Evolutionary conservation across 2,888 invertebrate genomes (phyloP), one percentile per base, ranked within the genome.

Genomic region (Leucozona laternaria): DNA sequence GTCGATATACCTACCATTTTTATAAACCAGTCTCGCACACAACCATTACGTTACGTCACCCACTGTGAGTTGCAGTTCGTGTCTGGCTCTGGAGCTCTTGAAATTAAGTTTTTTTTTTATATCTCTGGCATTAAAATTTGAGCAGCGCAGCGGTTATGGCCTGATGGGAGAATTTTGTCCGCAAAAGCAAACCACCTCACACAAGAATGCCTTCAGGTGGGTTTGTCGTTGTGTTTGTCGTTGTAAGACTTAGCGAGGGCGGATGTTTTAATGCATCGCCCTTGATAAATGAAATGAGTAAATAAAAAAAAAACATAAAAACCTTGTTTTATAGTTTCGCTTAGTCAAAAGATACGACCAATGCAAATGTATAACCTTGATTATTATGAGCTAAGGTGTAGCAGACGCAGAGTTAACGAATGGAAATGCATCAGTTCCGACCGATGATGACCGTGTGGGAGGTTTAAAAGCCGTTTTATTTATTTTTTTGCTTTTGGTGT

Each of bases 11-110:
- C 43, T n/a, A n/a, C n/a, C n/a, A n/a, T 50, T 22, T 31, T 48
- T 17, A 17, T 62, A 53, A 71, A 78, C 60, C 78, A 60, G 76
- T 70, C 60, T 70, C 53, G 48, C 48, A 48, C 40, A 58, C 15
- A 58, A 43, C n/a, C n/a, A n/a, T n/a, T n/a, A n/a, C 77, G 72
- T 78, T 77, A 81, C 77, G 77, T 81, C 77, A 81, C 40, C 50
- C 50, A 22, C 31, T 15, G 37, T 13, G 31, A 58, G 57, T 57
- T 22, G 50, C 15, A 66, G 50, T 62, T 40, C 20, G n/a, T 15
- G 62, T 64, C 48, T 66, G 28, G 20, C 45, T 17, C 15, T 40
- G 40, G 40, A 40, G 15, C 15, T 40, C 15, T 40, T 45, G 17
- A 45, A 43, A 5, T n/a, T 31, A 40, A 15, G 40, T 15, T 15